phyloP scores from a whole-genome alignment of 2,888 invertebrate species.

The Meliscaeva auricollis region DNA sequence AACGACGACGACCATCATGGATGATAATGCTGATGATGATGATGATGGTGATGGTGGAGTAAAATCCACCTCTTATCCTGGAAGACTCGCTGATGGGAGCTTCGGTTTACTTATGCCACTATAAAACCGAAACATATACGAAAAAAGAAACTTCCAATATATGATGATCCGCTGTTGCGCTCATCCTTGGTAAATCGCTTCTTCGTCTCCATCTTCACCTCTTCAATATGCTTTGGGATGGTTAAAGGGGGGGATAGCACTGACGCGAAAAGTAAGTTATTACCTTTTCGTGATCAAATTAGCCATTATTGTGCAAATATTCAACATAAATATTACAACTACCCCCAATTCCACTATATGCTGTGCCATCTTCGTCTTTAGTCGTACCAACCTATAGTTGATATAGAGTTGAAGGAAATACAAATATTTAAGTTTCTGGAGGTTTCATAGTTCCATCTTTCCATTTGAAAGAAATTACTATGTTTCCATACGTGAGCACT shows the following conservation, averaged over 20 bases:
- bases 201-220: conserved; percentile 1
- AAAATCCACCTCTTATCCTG: conserved; percentile 4
- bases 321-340: conserved; percentile 74
- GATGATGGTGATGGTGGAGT: conserved; percentile 26
- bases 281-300: conserved; percentile 80
- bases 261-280: conserved; percentile 69
- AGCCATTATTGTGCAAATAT: conserved; percentile 80
- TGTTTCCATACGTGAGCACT: conserved; percentile 66
- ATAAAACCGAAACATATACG: conserved; percentile 6
- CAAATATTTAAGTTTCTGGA: conserved; percentile 66
- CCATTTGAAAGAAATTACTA: conserved; percentile 46
- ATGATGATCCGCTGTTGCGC: conserved; percentile 25
- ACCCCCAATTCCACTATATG: conserved; percentile 39
- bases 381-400: no score
- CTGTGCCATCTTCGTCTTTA: background rate
- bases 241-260: background rate
- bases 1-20: background rate
- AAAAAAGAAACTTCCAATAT: conserved; percentile 14
- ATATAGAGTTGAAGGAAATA: conserved; percentile 51
- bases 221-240: no score
- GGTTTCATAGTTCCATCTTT: conserved; percentile 33
- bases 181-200: conserved; percentile 53
- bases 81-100: background rate
- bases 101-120: conserved; percentile 40
- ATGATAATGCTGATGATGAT: background rate